Base-by-base conservation (phyloP, 2,113 vertebrate genomes). In the Laticauda colubrina region DNA sequence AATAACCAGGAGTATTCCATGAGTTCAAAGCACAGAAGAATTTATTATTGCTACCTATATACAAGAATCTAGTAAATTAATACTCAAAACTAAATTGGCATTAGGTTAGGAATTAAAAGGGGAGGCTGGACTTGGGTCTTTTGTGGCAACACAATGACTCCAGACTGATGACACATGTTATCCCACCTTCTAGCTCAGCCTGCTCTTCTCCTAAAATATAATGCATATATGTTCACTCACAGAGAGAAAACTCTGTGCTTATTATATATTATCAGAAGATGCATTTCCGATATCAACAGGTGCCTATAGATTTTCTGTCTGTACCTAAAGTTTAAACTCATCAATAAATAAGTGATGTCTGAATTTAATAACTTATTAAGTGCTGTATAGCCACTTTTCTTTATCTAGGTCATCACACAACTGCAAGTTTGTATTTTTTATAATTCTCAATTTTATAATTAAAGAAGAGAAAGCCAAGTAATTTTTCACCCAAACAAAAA, bases 341-440 rank as follows among this genome's bases (percentile, higher is more conserved):
- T 97, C 97, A 97, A 95, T 95, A 97, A 96, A 95, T 96, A 96
- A 96, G 91, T 0, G 94, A 91, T 23, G 69, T 92, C 94, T 96
- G 96, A 91, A 93, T 95, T 93, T 89, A 95, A 94, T 93, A 94
- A 75, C 0, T 85, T 7, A 93, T 93, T 1, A 91, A 14, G 90
- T 61, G 90, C 21, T 51, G 51, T 43, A 24, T 48, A 91, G 92
- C 95, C 91, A 94, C 93, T 94, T 95, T 96, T 69, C 92, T 94
- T 96, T 95, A 21, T 26, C 86, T 96, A 94, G 96, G 95, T 97
- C 95, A 97, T 26, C 96, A 81, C 7, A 81, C 55, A 61, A 85
- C 56, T 0, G 90, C 2, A 89, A 48, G 87, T 88, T 89, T 91
- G 53, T 94, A 95, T 95, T 92, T 91, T 81, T 86, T 90, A 92